phyloP scores from a whole-genome alignment of 2,888 invertebrate genomes.

The Patella depressa region DNA sequence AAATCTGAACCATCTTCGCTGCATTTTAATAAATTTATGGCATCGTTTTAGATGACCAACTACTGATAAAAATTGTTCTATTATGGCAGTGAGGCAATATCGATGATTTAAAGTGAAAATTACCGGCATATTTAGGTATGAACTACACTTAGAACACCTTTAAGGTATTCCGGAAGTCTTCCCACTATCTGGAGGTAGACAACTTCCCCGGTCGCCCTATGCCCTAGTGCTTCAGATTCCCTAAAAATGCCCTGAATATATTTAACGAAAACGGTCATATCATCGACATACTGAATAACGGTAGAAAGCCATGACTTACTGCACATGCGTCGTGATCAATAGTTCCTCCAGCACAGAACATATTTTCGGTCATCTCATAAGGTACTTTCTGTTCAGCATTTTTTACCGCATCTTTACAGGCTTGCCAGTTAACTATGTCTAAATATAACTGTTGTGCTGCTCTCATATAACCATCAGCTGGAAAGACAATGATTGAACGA shows the following conservation, averaged over 20 bases:
- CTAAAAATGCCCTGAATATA: too few species aligned
- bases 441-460: conserved; percentile 53
- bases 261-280: too few species aligned
- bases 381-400: conserved; percentile 42
- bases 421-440: conserved; percentile 48
- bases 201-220: neutral
- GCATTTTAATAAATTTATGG: too few species aligned
- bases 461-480: conserved; percentile 53
- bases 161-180: neutral
- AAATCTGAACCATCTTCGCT: too few species aligned
- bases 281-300: too few species aligned
- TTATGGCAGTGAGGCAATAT: neutral
- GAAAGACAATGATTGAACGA: neutral
- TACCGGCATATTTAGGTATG: neutral
- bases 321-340: conserved; percentile 57
- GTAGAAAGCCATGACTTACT: conserved; percentile 37
- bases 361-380: conserved; percentile 51
- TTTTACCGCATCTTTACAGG: conserved; percentile 45
- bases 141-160: too few species aligned
- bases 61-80: too few species aligned
- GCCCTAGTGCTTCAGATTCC: too few species aligned
- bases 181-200: neutral
- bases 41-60: too few species aligned
- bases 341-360: conserved; percentile 62
- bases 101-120: neutral